Percentiles rank a stretch among this genome's conserved stretches.
Conservation (phyloP, 2,888 invertebrate genomes). For the Mimumesa dahlbomi region DNA sequence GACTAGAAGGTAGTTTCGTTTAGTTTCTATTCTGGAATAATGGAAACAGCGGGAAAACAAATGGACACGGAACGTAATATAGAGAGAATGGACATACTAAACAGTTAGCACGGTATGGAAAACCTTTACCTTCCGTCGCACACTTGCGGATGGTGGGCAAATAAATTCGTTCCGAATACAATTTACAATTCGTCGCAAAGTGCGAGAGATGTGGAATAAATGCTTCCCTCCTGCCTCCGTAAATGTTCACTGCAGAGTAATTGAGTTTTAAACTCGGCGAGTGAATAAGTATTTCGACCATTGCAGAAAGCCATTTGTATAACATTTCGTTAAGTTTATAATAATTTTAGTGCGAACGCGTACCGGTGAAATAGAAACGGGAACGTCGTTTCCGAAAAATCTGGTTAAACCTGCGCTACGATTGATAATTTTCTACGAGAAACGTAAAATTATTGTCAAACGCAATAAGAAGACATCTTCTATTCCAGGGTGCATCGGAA, state of each 20-base stretch:
- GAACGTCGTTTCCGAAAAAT: no score
- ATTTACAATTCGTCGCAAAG: slow-evolving; percentile 62
- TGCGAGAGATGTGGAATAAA: slow-evolving; percentile 54
- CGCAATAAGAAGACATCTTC: no score
- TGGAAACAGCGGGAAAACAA: background rate
- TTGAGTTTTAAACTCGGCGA: slow-evolving; percentile 36
- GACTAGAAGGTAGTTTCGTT: no score
- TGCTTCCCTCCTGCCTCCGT: slow-evolving; percentile 34
- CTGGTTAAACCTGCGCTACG: no score
- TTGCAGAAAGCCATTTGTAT: no score
- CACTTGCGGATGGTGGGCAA: slow-evolving; percentile 59
- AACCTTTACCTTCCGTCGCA: slow-evolving; percentile 54
- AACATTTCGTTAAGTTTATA: no score
- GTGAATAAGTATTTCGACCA: slow-evolving; percentile 49
- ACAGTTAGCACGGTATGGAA: slow-evolving; percentile 52
- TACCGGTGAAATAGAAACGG: no score
- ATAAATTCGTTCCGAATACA: slow-evolving; percentile 66
- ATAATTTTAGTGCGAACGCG: no score
- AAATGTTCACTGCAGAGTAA: slow-evolving; percentile 52
- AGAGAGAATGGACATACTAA: slow-evolving; percentile 9
- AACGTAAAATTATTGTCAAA: no score
- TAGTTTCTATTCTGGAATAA: no score
- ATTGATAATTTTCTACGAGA: no score
- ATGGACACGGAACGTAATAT: slow-evolving; percentile 5
- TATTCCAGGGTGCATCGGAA: no score